Evolutionary conservation across 1,140 invertebrate genomes (phyloP), one percentile per base, ranked within the genome.

Genomic region (Euschistus heros): DNA sequence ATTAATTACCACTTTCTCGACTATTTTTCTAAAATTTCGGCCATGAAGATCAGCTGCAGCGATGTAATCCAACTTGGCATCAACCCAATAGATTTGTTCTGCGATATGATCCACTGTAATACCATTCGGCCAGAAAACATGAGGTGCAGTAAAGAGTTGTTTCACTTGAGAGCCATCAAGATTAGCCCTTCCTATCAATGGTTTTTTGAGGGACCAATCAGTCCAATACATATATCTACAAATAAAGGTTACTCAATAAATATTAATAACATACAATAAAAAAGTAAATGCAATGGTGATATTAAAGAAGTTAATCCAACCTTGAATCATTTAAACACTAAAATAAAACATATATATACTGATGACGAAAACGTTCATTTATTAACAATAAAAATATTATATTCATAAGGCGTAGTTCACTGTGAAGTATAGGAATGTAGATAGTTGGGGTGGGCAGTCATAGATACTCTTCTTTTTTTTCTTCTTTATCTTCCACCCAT

Each of bases 21-120:
- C 79, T 50, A 91, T 83, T 74, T 82, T 85, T 61, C 82, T 84
- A 62, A 94, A 86, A 71, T 85, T 81, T 42, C 82, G 80, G 0
- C 94, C 94, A 71, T 94, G 83, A 55, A 93, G 80, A 75, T 94
- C 85, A 0, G 88, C 85, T 47, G 88, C 90, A 2, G 86, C 89
- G 55, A 97, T 92, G 71, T 87, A 91, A 76, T 93, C 90, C 67
- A 86, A 80, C 65, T 84, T 80, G 0, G 91, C 89, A 72, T 94
- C 91, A 0, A 91, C 89, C 87, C 89, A 93, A 73, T 91, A 94
- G 26, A 94, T 85, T 57, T 86, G 78, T 67, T 90, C 86, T 0
- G 86, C 82, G 67, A 89, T 86, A 71, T 87, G 83, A 75, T 94
- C 91, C 42, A 94, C 85, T 0, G 89, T 86, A 61, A 94, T 86